These are phyloP conservation scores for Phenacoccus solenopsis DNA, from an alignment of 1,140 invertebrate species.

Conservation along the genomic window DNA sequence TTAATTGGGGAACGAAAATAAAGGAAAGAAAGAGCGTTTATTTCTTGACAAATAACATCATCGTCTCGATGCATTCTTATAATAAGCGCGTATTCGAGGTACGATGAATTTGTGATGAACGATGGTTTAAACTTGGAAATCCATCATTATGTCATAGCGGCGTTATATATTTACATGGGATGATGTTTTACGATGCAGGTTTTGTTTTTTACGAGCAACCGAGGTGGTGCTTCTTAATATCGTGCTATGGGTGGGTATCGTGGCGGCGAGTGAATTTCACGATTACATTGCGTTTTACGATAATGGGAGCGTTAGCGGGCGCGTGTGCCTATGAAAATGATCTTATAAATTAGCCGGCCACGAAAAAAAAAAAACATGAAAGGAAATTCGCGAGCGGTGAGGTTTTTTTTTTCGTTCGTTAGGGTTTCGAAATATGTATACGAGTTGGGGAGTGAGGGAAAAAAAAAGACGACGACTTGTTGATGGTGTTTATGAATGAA, in stretches of 20 bases:
- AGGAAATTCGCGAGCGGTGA: not conserved
- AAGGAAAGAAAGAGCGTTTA: not conserved
- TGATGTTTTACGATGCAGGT: not conserved
- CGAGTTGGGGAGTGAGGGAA: not conserved
- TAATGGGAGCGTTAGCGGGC: not conserved
- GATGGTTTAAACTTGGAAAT: not conserved
- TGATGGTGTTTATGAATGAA: conserved; percentile 2
- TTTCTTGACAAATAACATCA: not conserved
- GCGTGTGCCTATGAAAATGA: not conserved
- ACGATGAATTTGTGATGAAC: not conserved
- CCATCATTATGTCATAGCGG: not conserved
- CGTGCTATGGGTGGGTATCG: not conserved
- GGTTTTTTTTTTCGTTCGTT: not conserved
- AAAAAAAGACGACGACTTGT: not conserved
- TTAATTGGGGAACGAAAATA: no score
- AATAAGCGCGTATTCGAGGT: not conserved
- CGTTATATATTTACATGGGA: no score
- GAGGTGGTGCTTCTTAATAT: no score
- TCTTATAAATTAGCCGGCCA: not conserved
- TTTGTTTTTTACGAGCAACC: not conserved
- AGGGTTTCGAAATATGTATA: no score
- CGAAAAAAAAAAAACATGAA: not conserved
- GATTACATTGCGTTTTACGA: not conserved
- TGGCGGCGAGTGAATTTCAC: not conserved
- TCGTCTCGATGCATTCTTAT: no score